Conservation (phyloP, 2,888 invertebrate species). For the Chelonus formosanus region DNA sequence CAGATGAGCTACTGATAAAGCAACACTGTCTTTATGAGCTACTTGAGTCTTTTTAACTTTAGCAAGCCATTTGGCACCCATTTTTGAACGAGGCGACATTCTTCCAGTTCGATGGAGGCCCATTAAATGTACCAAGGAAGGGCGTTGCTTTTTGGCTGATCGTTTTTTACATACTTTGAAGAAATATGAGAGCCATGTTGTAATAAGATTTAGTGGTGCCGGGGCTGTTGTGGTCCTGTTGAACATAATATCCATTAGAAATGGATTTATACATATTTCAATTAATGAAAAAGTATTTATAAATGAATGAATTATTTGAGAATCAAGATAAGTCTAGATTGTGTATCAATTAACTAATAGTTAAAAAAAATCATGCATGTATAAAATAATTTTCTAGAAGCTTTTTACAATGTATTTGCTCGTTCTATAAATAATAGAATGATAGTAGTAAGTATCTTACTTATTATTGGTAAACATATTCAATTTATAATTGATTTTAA, state of each 20-base stretch:
- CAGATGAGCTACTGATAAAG: slow-evolving; percentile 81
- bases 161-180: slow-evolving; percentile 81
- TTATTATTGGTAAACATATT: too few species aligned
- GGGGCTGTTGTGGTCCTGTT: slow-evolving; percentile 92
- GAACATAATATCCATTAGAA: neutral
- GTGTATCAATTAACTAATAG: too few species aligned
- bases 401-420: too few species aligned
- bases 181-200: slow-evolving; percentile 90
- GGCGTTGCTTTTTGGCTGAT: slow-evolving; percentile 77
- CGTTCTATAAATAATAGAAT: too few species aligned
- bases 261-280: neutral
- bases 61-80: slow-evolving; percentile 88
- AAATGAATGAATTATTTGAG: too few species aligned
- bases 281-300: too few species aligned
- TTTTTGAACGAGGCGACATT: slow-evolving; percentile 84
- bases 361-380: too few species aligned
- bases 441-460: too few species aligned
- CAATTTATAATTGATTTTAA: too few species aligned
- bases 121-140: slow-evolving; percentile 86
- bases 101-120: slow-evolving; percentile 74
- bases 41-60: slow-evolving; percentile 88
- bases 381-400: too few species aligned
- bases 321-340: too few species aligned
- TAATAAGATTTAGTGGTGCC: slow-evolving; percentile 95
- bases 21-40: slow-evolving; percentile 80